These are phyloP conservation scores for Hydrotaea cyrtoneurina DNA, from an alignment of 2,888 invertebrate species.

Conservation along the genomic window DNA sequence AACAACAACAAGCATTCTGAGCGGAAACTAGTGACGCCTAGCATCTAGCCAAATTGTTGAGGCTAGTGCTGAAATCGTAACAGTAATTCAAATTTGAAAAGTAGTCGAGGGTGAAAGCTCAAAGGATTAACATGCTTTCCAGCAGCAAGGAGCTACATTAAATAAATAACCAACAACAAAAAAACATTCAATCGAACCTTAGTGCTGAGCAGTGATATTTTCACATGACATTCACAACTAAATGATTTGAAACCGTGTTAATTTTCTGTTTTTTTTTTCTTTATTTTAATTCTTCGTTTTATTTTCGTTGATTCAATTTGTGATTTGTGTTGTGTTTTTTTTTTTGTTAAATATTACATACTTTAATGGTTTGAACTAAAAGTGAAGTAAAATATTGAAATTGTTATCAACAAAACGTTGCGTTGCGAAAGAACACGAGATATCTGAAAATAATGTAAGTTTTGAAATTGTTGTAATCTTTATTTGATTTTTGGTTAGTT, in stretches of 20 bases:
- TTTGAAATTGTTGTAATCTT: not conserved
- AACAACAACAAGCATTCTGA: conserved; percentile 41
- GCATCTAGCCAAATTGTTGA: conserved; percentile 52
- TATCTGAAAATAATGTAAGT: conserved; percentile 44
- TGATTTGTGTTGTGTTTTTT: conserved; percentile 8
- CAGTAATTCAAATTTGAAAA: conserved; percentile 77
- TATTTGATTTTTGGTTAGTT: conserved; percentile 8
- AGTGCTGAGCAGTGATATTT: conserved; percentile 22
- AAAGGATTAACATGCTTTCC: conserved; percentile 80
- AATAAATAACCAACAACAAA: conserved; percentile 27
- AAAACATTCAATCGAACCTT: not conserved
- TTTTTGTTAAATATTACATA: conserved; percentile 26
- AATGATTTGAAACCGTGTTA: conserved; percentile 49
- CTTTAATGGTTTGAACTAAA: not conserved
- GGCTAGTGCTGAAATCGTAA: conserved; percentile 65
- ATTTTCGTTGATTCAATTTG: conserved; percentile 41
- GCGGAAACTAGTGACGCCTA: conserved; percentile 62
- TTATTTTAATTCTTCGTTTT: conserved; percentile 3
- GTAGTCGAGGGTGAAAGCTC: conserved; percentile 79
- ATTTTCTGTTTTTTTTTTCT: conserved; percentile 9
- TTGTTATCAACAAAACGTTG: not conserved
- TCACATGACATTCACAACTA: conserved; percentile 16
- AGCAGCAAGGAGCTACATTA: conserved; percentile 48
- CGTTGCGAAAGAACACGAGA: not conserved
- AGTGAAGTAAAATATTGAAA: not conserved